Evolutionary conservation across 1,140 invertebrate genomes (phyloP).

Genomic region (Drosophila melanica): DNA sequence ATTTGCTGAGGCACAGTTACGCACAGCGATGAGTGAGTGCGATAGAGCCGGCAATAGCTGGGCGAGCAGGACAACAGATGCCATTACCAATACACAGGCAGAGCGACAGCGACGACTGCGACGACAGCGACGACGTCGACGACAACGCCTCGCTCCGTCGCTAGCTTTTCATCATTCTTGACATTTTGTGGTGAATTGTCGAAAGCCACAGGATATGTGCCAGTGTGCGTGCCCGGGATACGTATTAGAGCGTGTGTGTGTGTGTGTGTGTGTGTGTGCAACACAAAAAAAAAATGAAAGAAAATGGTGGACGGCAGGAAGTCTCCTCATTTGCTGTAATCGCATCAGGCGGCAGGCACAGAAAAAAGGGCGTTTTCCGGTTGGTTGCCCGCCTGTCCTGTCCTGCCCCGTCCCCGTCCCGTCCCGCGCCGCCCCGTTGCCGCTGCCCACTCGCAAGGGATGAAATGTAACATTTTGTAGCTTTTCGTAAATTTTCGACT

Average conservation of each 20-base stretch:
- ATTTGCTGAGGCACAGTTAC: constrained; percentile 59
- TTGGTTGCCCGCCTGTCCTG: constrained; percentile 71
- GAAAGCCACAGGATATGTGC: constrained; percentile 80
- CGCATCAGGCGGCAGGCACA: constrained; percentile 66
- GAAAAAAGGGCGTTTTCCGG: constrained; percentile 84
- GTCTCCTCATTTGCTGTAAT: constrained; percentile 84
- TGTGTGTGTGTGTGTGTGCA: constrained; percentile 39
- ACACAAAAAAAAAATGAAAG: constrained; percentile 36
- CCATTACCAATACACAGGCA: constrained; percentile 51
- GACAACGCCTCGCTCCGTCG: constrained; percentile 50
- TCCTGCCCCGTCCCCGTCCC: constrained; percentile 4
- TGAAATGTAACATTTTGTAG: constrained; percentile 83
- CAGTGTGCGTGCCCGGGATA: constrained; percentile 49
- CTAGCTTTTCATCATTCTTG: constrained; percentile 84
- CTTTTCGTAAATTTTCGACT: constrained; percentile 83
- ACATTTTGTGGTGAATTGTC: constrained; percentile 84
- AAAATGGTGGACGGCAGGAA: constrained; percentile 83
- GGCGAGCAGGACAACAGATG: constrained; percentile 58
- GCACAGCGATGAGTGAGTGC: too few relatives aligned
- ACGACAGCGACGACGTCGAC: constrained; percentile 28
- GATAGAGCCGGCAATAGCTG: constrained; percentile 11
- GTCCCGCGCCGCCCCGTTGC: constrained; percentile 3
- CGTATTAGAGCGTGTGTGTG: constrained; percentile 20
- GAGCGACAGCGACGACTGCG: constrained; percentile 15
- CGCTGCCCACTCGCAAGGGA: constrained; percentile 58